Evolutionary conservation across 2,888 invertebrate species (phyloP).

Genomic region (Aphidius colemani): DNA sequence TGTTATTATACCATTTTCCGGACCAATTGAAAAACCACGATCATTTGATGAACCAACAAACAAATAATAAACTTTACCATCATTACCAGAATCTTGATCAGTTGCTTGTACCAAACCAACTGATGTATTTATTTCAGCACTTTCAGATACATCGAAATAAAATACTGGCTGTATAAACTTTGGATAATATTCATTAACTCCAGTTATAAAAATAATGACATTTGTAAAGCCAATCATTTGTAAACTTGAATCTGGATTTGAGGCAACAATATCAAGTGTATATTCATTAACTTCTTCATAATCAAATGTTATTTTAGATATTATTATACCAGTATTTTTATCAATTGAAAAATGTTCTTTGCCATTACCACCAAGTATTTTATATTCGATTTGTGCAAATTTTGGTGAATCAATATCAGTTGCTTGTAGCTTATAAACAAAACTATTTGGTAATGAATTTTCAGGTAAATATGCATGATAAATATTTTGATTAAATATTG

Average conservation of each 20-base stretch:
- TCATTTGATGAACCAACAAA: conserved; percentile 92
- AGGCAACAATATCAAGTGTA: conserved; percentile 76
- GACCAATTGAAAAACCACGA: conserved; percentile 84
- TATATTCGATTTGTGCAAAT: conserved; percentile 84
- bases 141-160: conserved; percentile 91
- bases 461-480: conserved; percentile 83
- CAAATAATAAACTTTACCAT: conserved; percentile 88
- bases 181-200: conserved; percentile 88
- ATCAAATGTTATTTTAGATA: conserved; percentile 79
- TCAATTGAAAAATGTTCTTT: conserved; percentile 80
- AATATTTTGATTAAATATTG: conserved; percentile 76
- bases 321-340: conserved; percentile 75
- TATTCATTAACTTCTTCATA: conserved; percentile 83
- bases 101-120: conserved; percentile 87
- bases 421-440: conserved; percentile 74
- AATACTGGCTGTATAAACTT: conserved; percentile 88
- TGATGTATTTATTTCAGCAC: conserved; percentile 81
- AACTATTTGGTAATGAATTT: conserved; percentile 77
- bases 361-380: conserved; percentile 77
- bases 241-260: conserved; percentile 78
- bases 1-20: conserved; percentile 81
- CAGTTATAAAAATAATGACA: conserved; percentile 77
- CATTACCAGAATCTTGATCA: conserved; percentile 86
- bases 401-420: conserved; percentile 86
- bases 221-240: conserved; percentile 76